Evolutionary conservation across 2,797 vertebrate species (phyloP).

Genomic region (Nyctibius grandis): DNA sequence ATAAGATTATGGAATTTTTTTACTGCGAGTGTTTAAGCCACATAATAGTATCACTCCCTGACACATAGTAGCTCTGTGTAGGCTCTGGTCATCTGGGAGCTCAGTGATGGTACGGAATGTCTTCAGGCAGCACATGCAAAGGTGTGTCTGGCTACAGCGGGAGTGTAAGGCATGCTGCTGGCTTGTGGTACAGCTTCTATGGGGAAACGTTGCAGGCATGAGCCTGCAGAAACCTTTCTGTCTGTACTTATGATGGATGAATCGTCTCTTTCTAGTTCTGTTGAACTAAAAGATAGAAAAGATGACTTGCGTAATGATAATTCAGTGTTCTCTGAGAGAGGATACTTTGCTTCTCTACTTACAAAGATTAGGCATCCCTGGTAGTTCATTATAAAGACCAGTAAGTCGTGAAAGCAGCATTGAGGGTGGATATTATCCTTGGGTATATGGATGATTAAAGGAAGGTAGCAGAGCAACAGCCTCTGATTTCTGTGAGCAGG

Average conservation of each 20-base stretch:
- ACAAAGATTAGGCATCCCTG: not conserved
- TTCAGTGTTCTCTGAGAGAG: not conserved
- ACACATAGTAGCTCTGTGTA: rapidly evolving
- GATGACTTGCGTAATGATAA: not conserved
- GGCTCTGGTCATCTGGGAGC: not conserved
- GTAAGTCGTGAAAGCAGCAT: not conserved
- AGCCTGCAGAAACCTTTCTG: not conserved
- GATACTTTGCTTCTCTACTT: not conserved
- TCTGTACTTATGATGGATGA: not conserved
- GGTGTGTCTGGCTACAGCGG: not conserved
- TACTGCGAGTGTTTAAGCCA: not conserved
- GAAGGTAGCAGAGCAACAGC: not conserved
- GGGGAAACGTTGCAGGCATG: not conserved
- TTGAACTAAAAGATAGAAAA: not conserved
- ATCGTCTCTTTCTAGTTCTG: not conserved
- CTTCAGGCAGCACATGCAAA: rapidly evolving
- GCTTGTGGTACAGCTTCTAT: not conserved
- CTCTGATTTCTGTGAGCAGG: not conserved
- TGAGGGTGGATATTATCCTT: not conserved
- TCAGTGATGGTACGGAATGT: rapidly evolving
- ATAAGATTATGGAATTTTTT: not conserved
- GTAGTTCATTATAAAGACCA: not conserved
- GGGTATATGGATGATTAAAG: not conserved
- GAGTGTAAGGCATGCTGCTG: not conserved
- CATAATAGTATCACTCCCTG: not conserved